These are phyloP conservation scores for Hydroisotoma schaefferi DNA, from an alignment of 2,888 invertebrate genomes.

Conservation along the genomic window DNA sequence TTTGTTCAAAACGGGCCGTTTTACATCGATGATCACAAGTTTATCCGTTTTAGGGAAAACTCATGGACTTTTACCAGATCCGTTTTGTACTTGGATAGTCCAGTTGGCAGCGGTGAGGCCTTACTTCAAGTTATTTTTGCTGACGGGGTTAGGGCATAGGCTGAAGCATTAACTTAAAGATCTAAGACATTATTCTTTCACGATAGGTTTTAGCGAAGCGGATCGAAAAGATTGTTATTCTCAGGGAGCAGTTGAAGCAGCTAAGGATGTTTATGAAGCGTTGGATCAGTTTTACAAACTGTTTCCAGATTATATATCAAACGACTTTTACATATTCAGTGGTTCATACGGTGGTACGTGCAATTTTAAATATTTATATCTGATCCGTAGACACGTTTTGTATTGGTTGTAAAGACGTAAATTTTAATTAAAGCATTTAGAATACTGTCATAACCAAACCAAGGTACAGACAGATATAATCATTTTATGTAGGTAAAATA, in stretches of 20 bases:
- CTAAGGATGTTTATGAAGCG: constrained; percentile 70
- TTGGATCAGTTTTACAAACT: constrained; percentile 76
- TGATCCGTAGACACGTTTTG: too few species aligned
- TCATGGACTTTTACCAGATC: constrained; percentile 78
- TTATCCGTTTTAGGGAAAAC: constrained; percentile 62
- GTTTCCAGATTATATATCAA: constrained; percentile 69
- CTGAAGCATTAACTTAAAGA: too few species aligned
- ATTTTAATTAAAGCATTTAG: neutral
- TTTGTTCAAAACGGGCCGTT: constrained; percentile 63
- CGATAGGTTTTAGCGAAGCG: constrained; percentile 79
- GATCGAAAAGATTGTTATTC: constrained; percentile 71
- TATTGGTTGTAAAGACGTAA: too few species aligned
- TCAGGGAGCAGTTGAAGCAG: constrained; percentile 73
- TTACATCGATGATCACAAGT: constrained; percentile 50
- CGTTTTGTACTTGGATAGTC: constrained; percentile 85
- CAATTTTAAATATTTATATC: too few species aligned
- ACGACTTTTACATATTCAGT: constrained; percentile 80
- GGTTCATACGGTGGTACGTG: constrained; percentile 80
- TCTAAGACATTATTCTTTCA: neutral
- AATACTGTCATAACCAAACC: neutral
- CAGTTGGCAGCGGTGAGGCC: constrained; percentile 70
- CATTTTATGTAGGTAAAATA: constrained; percentile 37
- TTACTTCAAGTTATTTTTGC: too few species aligned
- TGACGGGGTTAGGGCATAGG: too few species aligned
- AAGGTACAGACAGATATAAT: too few species aligned